Percentiles rank a stretch among this genome's conserved stretches.
Evolutionary conservation across 2,797 vertebrate genomes (phyloP).

Genomic region (Calcarius lapponicus): DNA sequence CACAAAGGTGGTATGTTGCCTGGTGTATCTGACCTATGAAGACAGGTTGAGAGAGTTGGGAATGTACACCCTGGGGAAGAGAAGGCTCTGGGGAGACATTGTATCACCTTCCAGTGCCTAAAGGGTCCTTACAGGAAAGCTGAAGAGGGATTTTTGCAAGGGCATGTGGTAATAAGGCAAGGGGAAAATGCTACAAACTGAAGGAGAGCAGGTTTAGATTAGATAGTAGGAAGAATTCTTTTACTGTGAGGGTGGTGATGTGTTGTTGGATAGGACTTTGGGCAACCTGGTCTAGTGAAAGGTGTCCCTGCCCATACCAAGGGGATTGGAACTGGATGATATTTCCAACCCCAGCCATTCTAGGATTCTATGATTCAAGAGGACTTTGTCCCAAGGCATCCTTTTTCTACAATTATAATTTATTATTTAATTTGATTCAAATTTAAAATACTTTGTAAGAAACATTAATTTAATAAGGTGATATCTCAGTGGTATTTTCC

Average conservation of each 20-base stretch:
- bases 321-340: neutral
- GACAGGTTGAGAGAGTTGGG: neutral
- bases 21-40: neutral
- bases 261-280: neutral
- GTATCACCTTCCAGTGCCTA: neutral
- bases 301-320: neutral
- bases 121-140: neutral
- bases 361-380: neutral
- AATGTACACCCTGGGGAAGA: neutral
- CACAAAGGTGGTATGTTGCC: neutral
- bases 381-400: neutral
- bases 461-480: conserved; percentile 52
- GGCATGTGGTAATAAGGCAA: neutral
- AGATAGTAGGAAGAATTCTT: neutral
- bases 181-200: neutral
- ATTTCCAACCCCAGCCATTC: neutral
- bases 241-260: neutral
- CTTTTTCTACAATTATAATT: conserved; percentile 37
- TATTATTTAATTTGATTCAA: conserved; percentile 38
- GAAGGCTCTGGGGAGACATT: neutral
- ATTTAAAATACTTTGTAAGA: conserved; percentile 48
- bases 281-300: neutral
- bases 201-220: neutral
- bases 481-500: conserved; percentile 47
- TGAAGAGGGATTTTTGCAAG: neutral